These are phyloP conservation scores for Paelopatides confundens DNA, from an alignment of 53 echinoderm and acorn worm species.

Conservation along the genomic window DNA sequence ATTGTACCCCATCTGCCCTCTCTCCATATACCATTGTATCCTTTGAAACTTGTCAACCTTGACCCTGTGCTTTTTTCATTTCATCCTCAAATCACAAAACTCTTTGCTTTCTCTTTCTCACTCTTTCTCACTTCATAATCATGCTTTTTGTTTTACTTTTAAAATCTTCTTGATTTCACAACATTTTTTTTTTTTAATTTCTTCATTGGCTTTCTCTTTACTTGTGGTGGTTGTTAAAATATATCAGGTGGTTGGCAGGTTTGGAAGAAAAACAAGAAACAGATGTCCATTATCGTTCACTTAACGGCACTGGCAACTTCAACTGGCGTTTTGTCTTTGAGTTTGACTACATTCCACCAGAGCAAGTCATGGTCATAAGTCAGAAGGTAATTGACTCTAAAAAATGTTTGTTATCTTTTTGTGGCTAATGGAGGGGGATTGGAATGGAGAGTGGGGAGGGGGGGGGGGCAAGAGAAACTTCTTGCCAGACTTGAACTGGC, in stretches of 20 bases:
- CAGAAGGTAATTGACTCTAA: slow-evolving; percentile 89
- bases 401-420: too few species aligned
- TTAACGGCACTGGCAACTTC: slow-evolving; percentile 99
- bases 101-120: not conserved
- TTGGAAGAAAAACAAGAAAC: slow-evolving; percentile 96
- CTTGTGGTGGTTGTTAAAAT: not conserved
- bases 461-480: too few species aligned
- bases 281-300: slow-evolving; percentile 96
- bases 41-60: too few species aligned
- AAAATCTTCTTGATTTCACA: not conserved
- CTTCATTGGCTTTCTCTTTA: not conserved
- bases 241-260: slow-evolving; percentile 85
- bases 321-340: slow-evolving; percentile 99
- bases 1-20: too few species aligned
- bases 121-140: not conserved
- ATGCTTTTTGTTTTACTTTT: not conserved
- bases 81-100: too few species aligned
- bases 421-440: too few species aligned
- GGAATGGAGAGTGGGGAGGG: too few species aligned
- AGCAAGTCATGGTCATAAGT: slow-evolving; percentile 87
- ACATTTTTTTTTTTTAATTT: not conserved
- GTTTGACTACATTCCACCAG: slow-evolving; percentile 99
- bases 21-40: too few species aligned
- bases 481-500: too few species aligned
- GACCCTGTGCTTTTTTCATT: too few species aligned